A percentile compares a stretch with the other conserved stretches of the same genome.
Evolutionary conservation across 1,140 invertebrate genomes (phyloP).

Genomic region (Calliopsis andreniformis): DNA sequence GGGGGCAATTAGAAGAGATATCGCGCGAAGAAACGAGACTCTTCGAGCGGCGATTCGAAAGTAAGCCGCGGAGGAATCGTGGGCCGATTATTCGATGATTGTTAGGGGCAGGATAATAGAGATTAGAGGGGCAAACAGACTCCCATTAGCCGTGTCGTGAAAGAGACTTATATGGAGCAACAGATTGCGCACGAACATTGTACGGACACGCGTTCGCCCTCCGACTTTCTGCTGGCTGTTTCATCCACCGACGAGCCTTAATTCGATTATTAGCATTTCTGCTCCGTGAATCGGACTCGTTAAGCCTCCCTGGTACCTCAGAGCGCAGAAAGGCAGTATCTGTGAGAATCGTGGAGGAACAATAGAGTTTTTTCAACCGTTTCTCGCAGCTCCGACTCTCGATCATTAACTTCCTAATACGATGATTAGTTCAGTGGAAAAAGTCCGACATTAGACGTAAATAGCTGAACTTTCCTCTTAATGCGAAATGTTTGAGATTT

Average conservation of each 20-base stretch:
- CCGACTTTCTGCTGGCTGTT: neutral
- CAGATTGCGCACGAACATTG: neutral
- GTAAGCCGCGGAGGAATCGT: too few species aligned
- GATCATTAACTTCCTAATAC: neutral
- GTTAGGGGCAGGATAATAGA: neutral
- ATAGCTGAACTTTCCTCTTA: neutral
- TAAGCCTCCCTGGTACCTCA: neutral
- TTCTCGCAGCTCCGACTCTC: neutral
- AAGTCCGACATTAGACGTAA: neutral
- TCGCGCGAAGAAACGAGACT: too few species aligned
- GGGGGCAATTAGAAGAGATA: too few species aligned
- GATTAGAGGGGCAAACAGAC: neutral
- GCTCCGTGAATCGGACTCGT: neutral
- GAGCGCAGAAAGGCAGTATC: too few species aligned
- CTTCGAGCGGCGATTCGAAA: too few species aligned
- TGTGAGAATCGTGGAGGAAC: neutral
- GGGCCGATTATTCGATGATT: neutral
- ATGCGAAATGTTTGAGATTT: too few species aligned
- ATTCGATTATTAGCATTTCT: neutral
- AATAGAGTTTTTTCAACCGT: neutral
- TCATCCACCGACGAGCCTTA: neutral
- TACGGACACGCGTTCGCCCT: neutral
- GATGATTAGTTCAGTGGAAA: neutral
- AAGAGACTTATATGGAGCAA: neutral
- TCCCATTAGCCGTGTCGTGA: neutral